Evolutionary conservation across 2,113 vertebrate species (phyloP).

Genomic region (Megaceryle maxima): DNA sequence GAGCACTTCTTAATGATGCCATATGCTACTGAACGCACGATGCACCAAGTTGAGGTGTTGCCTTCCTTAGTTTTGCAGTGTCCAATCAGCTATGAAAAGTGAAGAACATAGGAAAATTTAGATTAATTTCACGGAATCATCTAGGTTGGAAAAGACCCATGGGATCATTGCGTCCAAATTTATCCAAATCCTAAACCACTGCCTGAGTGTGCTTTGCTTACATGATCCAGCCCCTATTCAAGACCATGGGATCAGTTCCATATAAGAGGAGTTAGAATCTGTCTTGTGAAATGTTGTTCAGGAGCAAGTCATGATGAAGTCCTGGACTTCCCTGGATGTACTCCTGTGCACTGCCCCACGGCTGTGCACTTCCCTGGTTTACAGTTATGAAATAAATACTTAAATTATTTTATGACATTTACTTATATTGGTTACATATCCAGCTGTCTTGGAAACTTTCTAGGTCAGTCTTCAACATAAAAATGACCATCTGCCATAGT

Average conservation of each 20-base stretch:
- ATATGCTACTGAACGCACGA: background rate
- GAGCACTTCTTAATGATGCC: background rate
- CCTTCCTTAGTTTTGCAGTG: background rate
- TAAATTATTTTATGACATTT: background rate
- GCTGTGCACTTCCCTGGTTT: background rate
- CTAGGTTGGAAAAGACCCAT: too few relatives aligned
- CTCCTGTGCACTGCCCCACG: too few relatives aligned
- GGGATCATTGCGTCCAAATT: background rate
- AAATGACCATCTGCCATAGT: background rate
- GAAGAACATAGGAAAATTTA: background rate
- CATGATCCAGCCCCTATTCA: background rate
- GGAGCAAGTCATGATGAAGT: background rate
- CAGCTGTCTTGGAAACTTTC: background rate
- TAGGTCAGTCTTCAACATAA: background rate
- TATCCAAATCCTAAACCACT: rapidly evolving
- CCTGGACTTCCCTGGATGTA: background rate
- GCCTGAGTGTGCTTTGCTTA: rapidly evolving
- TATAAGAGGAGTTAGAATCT: background rate
- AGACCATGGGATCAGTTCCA: background rate
- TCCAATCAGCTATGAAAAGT: background rate
- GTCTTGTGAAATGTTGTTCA: background rate
- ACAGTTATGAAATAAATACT: background rate
- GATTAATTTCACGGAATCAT: background rate
- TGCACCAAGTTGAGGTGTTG: background rate
- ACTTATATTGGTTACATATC: background rate